These are phyloP conservation scores for Octonoba sinensis DNA, from an alignment of 2,888 invertebrate genomes.

Conservation along the genomic window DNA sequence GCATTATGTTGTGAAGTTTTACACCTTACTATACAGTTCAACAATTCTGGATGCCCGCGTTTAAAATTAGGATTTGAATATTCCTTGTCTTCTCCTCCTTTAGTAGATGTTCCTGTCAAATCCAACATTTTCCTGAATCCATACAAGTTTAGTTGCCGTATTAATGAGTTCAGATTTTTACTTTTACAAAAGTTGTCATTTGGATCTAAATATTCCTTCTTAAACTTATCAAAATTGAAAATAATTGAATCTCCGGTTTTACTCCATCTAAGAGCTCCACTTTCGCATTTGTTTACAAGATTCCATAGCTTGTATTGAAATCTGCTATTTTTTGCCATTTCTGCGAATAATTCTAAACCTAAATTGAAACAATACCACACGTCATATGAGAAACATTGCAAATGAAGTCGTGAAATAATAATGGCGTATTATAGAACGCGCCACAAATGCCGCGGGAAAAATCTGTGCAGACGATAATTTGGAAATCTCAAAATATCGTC, in stretches of 20 bases:
- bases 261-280: conserved; percentile 77
- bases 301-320: conserved; percentile 80
- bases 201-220: conserved; percentile 68
- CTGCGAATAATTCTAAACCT: too few relatives aligned
- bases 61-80: conserved; percentile 32
- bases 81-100: not conserved
- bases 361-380: too few relatives aligned
- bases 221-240: conserved; percentile 76
- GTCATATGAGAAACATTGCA: too few relatives aligned
- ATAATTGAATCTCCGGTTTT: conserved; percentile 76
- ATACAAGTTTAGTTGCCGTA: conserved; percentile 70
- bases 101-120: not conserved
- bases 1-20: not conserved
- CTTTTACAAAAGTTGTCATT: conserved; percentile 68
- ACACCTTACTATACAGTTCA: conserved; percentile 10
- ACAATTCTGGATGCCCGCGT: conserved; percentile 18
- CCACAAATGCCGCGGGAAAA: too few relatives aligned
- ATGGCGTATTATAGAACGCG: too few relatives aligned
- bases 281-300: conserved; percentile 76
- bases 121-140: conserved; percentile 69
- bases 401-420: too few relatives aligned
- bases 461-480: too few relatives aligned
- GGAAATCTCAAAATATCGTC: too few relatives aligned
- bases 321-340: conserved; percentile 70
- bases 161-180: conserved; percentile 69